Percentiles rank a stretch among this genome's conserved stretches.
phyloP scores from a whole-genome alignment of 1,140 invertebrate species.

The Zaprionus capensis region DNA sequence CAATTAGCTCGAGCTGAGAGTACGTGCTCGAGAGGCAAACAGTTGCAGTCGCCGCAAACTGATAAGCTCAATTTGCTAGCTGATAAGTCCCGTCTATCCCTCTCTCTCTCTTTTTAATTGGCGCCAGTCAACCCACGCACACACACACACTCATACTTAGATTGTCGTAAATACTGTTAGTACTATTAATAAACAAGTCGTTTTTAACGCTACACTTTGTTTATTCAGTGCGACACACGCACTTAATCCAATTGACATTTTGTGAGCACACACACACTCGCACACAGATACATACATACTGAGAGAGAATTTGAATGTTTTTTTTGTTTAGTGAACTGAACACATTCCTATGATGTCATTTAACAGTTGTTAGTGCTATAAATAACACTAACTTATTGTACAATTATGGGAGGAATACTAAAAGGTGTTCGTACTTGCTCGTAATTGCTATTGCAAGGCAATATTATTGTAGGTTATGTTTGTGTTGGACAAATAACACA shows the following conservation, averaged over 20 bases:
- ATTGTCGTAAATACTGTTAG: conserved; percentile 22
- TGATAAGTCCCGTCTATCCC: conserved; percentile 23
- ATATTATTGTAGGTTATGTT: conserved; percentile 5
- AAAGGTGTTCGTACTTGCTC: not conserved
- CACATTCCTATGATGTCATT: conserved; percentile 52
- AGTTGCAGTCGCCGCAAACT: conserved; percentile 11
- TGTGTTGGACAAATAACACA: not conserved
- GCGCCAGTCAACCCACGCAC: conserved; percentile 14
- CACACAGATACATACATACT: conserved; percentile 4
- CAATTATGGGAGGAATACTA: conserved; percentile 12
- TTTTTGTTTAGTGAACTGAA: conserved; percentile 16
- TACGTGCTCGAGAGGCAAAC: conserved; percentile 17
- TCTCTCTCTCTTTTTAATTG: conserved; percentile 30
- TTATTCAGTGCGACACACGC: conserved; percentile 47
- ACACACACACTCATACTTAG: conserved; percentile 2
- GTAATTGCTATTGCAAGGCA: not conserved
- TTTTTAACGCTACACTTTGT: conserved; percentile 25
- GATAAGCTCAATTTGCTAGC: conserved; percentile 13
- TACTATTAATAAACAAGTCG: conserved; percentile 46
- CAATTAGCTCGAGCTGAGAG: conserved; percentile 16
- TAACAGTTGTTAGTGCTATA: conserved; percentile 32
- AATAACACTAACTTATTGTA: conserved; percentile 31
- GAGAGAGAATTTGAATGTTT: conserved; percentile 30
- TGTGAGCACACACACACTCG: conserved; percentile 27
- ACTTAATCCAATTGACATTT: conserved; percentile 57